Percentiles rank a stretch among this genome's conserved stretches.
Evolutionary conservation across 2,113 vertebrate genomes (phyloP).

Genomic region (Notarius lentiginosus): DNA sequence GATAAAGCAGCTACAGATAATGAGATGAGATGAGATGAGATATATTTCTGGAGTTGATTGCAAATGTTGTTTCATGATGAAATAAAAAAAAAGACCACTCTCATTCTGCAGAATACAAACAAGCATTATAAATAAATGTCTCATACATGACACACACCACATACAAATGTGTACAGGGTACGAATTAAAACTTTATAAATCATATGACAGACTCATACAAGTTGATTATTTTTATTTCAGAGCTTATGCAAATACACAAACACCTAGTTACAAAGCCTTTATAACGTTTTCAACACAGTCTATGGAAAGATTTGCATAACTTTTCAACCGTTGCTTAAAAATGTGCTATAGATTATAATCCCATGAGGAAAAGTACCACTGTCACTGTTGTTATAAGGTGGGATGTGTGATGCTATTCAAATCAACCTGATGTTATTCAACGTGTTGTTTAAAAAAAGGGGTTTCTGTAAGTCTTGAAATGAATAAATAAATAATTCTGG

Average conservation of each 20-base stretch:
- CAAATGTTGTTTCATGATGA: not conserved
- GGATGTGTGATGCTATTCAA: not conserved
- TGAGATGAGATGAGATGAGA: no score
- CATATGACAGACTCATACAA: slow-evolving; percentile 5
- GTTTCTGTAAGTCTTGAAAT: not conserved
- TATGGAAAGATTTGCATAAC: slow-evolving; percentile 54
- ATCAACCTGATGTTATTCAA: not conserved
- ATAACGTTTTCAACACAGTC: not conserved
- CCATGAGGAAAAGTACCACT: slow-evolving; percentile 8
- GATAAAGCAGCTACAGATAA: no score
- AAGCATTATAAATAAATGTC: not conserved
- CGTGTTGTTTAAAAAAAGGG: not conserved
- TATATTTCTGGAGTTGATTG: not conserved
- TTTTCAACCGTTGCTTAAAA: slow-evolving; percentile 44
- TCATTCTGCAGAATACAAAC: not conserved
- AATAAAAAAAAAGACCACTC: not conserved
- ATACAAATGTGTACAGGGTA: not conserved
- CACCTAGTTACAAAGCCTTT: slow-evolving; percentile 26
- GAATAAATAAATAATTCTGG: not conserved
- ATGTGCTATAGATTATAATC: not conserved
- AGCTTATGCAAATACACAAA: slow-evolving; percentile 40
- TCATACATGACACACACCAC: not conserved
- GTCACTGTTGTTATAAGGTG: not conserved
- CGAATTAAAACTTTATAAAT: not conserved
- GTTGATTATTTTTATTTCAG: not conserved